These are phyloP conservation scores for Porites divaricata DNA, from an alignment of 92 coral and sea anemone genomes.

Conservation along the genomic window DNA sequence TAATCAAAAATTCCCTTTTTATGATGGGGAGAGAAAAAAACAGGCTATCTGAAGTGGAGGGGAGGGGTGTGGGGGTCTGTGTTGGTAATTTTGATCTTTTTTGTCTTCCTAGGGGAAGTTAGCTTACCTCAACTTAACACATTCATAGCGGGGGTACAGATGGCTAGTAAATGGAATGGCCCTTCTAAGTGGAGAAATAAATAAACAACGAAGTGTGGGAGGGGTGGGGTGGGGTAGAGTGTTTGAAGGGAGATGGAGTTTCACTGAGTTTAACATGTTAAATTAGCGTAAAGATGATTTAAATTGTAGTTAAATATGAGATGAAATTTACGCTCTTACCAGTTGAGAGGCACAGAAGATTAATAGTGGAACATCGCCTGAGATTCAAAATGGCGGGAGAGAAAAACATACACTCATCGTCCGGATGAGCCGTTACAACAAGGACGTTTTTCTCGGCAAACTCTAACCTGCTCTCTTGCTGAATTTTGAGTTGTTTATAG, in stretches of 20 bases:
- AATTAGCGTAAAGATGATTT: neutral
- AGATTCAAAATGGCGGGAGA: slow-evolving; percentile 84
- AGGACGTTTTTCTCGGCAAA: slow-evolving; percentile 70
- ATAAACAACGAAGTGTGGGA: neutral
- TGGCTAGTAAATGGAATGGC: no score
- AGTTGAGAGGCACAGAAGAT: slow-evolving; percentile 78
- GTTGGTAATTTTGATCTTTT: no score
- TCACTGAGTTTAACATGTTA: no score
- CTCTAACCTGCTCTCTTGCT: slow-evolving; percentile 5
- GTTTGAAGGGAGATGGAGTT: neutral
- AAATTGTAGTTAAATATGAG: neutral
- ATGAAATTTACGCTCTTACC: slow-evolving; percentile 46
- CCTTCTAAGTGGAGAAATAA: neutral
- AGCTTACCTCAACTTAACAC: no score
- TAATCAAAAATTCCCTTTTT: no score
- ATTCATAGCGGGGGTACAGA: no score
- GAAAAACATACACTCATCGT: slow-evolving; percentile 99
- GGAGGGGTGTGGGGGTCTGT: neutral
- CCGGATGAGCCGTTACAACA: slow-evolving; percentile 94
- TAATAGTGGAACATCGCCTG: slow-evolving; percentile 57
- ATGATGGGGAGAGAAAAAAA: no score
- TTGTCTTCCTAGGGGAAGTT: no score
- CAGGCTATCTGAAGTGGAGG: neutral
- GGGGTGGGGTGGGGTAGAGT: neutral
- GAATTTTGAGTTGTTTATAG: slow-evolving; percentile 27